Evolutionary conservation across 2,888 invertebrate genomes (phyloP), one percentile per base, ranked within the genome.

Genomic region (Galeruca laticollis): DNA sequence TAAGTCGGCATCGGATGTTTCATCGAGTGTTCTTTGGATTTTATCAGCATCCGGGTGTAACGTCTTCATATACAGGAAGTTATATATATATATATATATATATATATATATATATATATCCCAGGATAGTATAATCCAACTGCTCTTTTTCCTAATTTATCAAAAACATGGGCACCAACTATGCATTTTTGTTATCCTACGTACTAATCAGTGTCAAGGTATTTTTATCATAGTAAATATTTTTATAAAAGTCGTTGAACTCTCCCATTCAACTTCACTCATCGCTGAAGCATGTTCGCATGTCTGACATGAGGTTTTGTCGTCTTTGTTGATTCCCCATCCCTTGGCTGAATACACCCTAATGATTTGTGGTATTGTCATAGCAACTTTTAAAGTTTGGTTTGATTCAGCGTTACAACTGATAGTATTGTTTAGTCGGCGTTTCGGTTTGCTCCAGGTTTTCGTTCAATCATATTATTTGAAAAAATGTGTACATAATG

Each of bases 341-440:
- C 64, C 62, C 63, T 52, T 62, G 71, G 76, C 76, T 76, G 77
- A 75, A 75, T 77, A 73, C 74, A 77, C 77, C 71, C 63, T 79
- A 81, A 79, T 79, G 78, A 81, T 80, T 79, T 66, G 3, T 26
- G 67, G 74, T 77, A 80, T 77, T 78, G 80, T 79, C 81, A 81
- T 82, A 78, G 82, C 78, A 81, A 82, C 82, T 75, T 76, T 67
- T 56, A 33, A 51, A 31, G 64, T 66, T 60, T 68, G 13, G 43
- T 8, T 43, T 60, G 60, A 61, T 61, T 56, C 56, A 56, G 6
- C 40, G 20, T 9, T 31, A 61, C 18, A 37, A 13, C 35, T 11
- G 8, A 33, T 66, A 60, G 63, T 61, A 37, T 51, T 60, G 20
- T 33, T 37, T 20, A 33, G 60, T n/a, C 37, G 33, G 43, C n/a